A percentile compares a stretch with the other conserved stretches of the same genome.
Evolutionary conservation across 2,797 vertebrate species (phyloP).

Genomic region (Lagocephalus sceleratus): DNA sequence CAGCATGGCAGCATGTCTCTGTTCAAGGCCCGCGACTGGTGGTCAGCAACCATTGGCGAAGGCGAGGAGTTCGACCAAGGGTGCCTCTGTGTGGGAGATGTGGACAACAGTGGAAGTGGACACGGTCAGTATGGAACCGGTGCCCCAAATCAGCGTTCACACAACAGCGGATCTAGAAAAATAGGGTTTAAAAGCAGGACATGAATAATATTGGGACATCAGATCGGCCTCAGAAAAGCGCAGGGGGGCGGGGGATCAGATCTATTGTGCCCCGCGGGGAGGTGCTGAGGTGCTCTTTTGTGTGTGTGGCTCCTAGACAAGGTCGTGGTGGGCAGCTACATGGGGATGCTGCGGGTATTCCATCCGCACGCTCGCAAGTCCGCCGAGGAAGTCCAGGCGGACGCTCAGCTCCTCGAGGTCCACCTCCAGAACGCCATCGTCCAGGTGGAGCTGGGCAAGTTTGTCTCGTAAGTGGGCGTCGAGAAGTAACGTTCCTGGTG

Average conservation of each 20-base stretch:
- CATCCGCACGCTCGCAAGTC: conserved; percentile 79
- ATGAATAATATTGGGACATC: background rate
- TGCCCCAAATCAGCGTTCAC: background rate
- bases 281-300: background rate
- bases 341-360: conserved; percentile 90
- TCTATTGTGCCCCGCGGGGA: background rate
- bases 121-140: conserved; percentile 76
- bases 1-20: conserved; percentile 85
- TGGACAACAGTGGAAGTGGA: conserved; percentile 89
- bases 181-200: background rate
- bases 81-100: conserved; percentile 89
- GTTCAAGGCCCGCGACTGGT: conserved; percentile 98
- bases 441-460: conserved; percentile 94
- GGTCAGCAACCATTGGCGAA: conserved; percentile 87
- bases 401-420: conserved; percentile 89
- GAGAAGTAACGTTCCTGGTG: background rate
- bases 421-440: conserved; percentile 87
- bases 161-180: background rate
- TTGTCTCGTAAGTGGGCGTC: conserved; percentile 91
- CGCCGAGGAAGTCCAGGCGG: conserved; percentile 74
- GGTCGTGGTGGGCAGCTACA: conserved; percentile 92
- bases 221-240: too few relatives aligned
- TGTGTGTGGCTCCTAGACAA: conserved; percentile 79
- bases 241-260: background rate
- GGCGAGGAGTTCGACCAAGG: conserved; percentile 97